phyloP scores from a whole-genome alignment of 2,888 invertebrate genomes.

The Eupithecia tripunctaria region DNA sequence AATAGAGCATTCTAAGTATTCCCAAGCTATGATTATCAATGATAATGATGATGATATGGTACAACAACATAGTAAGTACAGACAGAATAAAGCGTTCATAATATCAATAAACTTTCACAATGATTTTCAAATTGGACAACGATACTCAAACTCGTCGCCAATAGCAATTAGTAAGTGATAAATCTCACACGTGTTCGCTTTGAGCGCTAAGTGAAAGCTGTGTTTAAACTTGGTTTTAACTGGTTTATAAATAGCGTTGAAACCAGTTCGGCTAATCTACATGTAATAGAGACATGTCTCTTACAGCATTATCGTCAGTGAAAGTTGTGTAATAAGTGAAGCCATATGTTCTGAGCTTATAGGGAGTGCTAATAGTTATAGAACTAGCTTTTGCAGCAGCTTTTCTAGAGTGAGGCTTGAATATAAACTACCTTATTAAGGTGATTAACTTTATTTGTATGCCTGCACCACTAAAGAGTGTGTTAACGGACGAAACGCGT shows the following conservation, averaged over 20 bases:
- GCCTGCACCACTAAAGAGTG: background rate
- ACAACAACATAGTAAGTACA: background rate
- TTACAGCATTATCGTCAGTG: constrained; percentile 39
- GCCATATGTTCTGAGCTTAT: constrained; percentile 37
- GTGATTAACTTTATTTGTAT: background rate
- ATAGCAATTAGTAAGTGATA: constrained; percentile 5
- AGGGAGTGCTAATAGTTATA: background rate
- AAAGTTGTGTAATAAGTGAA: constrained; percentile 42
- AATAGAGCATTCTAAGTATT: background rate
- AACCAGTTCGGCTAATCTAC: constrained; percentile 29
- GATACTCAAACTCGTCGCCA: background rate
- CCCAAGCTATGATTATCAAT: background rate
- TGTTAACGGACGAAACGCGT: background rate
- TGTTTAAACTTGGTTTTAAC: background rate
- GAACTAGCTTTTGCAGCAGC: background rate
- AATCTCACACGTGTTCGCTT: constrained; percentile 2
- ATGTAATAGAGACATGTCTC: constrained; percentile 28
- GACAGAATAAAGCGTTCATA: background rate
- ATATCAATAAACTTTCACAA: background rate
- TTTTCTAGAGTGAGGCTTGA: background rate
- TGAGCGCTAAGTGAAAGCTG: constrained; percentile 10
- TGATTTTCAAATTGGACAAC: background rate
- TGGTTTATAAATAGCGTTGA: constrained; percentile 10
- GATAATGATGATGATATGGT: background rate
- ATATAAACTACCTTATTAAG: background rate